Base-by-base conservation (phyloP, 2,113 vertebrate genomes). In the Hemibates koningsi region DNA sequence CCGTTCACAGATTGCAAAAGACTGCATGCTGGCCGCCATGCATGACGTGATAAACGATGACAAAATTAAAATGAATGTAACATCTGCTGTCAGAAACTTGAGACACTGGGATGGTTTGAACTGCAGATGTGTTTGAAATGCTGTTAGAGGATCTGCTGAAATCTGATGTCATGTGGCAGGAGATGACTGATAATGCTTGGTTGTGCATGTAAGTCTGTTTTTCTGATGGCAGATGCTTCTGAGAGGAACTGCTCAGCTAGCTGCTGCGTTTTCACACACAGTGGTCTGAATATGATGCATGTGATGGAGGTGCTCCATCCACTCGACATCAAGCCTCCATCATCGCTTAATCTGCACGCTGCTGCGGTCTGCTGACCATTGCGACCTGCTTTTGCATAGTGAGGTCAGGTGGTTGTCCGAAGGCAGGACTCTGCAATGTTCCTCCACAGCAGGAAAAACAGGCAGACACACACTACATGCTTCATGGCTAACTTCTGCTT, bases 371-470 rank as follows among this genome's bases (percentile, higher is more conserved):
- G 54, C 84, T 76, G 82, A 87, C 54, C 76, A 90, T 41, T 17
- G 43, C 12, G 12, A 80, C 85, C 54, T 88, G 9, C 86, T 90
- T 80, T 54, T 88, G 43, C 81, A 86, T 32, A 86, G 71, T 71
- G 86, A 86, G 16, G 63, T 90, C 6, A 76, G 83, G 10, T 88
- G 76, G 38, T 63, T 90, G 14, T 80, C 54, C 27, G 84, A 92
- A 86, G 88, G 79, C 21, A 90, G 88, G 21, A 83, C 86, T 24
- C 59, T 88, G 76, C 32, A 86, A 50, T 16, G 13, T 13, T 43
- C 41, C 12, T 43, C 11, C 41, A 43, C 41, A 43, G 41, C 41
- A 43, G 41, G 12, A 43, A 43, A 43, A 13, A 43, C 41, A 43
- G 43, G 12, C 61, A 66, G 61, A 66, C 17, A 63, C 59, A 63